A percentile compares a stretch with the other conserved stretches of the same genome.
These are phyloP conservation scores for Hapalemur alaotrensis DNA, from an alignment of 2,797 vertebrate genomes.

Conservation along the genomic window DNA sequence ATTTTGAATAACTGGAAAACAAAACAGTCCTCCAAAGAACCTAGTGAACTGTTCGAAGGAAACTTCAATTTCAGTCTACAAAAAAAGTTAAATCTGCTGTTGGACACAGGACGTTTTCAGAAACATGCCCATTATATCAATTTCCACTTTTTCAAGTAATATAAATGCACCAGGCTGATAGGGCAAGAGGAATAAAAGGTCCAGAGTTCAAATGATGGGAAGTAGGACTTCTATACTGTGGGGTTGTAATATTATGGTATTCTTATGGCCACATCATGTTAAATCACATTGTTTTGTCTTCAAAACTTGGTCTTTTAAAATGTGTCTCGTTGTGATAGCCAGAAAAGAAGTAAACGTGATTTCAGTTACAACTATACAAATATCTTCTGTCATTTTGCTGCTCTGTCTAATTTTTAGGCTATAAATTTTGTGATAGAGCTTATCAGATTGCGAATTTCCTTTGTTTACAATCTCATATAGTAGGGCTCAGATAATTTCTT, in stretches of 20 bases:
- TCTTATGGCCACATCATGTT: background rate
- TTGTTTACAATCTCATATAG: conserved; percentile 41
- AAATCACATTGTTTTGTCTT: background rate
- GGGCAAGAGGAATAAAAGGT: background rate
- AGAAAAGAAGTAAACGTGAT: background rate
- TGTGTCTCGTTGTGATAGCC: conserved; percentile 30
- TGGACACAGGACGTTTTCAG: background rate
- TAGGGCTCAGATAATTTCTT: conserved; percentile 37
- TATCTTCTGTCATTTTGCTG: conserved; percentile 37
- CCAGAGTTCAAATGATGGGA: background rate
- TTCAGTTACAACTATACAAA: conserved; percentile 31
- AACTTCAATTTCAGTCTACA: background rate
- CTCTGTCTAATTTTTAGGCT: conserved; percentile 52
- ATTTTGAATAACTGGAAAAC: background rate
- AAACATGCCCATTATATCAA: background rate
- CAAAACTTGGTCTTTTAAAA: conserved; percentile 37
- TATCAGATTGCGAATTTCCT: background rate
- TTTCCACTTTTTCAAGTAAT: background rate
- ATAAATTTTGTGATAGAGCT: conserved; percentile 48
- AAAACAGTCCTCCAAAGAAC: conserved; percentile 19
- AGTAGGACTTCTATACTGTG: background rate
- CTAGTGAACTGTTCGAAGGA: conserved; percentile 2
- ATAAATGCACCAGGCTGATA: background rate
- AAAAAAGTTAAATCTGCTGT: background rate
- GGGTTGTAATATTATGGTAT: background rate